A percentile compares a stretch with the other conserved stretches of the same genome.
phyloP scores from a whole-genome alignment of 2,797 vertebrate species.

The Eulemur albifrons region DNA sequence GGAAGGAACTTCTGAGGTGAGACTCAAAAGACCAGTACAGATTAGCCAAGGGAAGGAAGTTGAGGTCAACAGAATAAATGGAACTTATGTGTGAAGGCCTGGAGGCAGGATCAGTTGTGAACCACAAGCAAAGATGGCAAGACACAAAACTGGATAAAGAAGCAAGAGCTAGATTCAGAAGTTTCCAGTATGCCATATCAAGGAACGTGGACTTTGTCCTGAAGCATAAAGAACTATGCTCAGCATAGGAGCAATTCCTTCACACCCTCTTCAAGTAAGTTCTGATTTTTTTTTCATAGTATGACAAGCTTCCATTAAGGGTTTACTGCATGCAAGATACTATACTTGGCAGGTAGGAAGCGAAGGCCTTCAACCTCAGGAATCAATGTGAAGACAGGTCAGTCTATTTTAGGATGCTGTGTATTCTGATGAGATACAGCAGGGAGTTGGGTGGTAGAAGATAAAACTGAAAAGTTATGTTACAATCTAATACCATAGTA shows the following conservation, averaged over 20 bases:
- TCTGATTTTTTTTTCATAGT: neutral
- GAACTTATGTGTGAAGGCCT: neutral
- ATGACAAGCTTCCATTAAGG: neutral
- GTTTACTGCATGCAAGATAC: neutral
- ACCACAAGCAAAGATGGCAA: neutral
- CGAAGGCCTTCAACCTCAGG: neutral
- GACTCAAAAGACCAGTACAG: neutral
- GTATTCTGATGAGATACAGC: neutral
- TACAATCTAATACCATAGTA: neutral
- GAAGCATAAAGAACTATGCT: neutral
- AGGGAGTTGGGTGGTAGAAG: neutral
- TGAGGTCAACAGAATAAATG: neutral
- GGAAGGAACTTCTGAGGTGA: neutral
- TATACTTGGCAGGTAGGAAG: neutral
- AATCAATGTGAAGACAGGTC: constrained; percentile 2
- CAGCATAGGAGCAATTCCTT: neutral
- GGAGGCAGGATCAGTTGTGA: neutral
- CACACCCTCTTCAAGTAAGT: neutral
- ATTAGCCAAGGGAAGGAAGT: neutral
- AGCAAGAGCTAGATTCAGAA: neutral
- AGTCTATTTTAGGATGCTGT: neutral
- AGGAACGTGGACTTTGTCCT: neutral
- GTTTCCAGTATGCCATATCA: neutral
- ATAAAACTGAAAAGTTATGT: constrained; percentile 4
- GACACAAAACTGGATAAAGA: neutral